Evolutionary conservation across 2,888 invertebrate genomes (phyloP).

Genomic region (Apodemia hepburni): DNA sequence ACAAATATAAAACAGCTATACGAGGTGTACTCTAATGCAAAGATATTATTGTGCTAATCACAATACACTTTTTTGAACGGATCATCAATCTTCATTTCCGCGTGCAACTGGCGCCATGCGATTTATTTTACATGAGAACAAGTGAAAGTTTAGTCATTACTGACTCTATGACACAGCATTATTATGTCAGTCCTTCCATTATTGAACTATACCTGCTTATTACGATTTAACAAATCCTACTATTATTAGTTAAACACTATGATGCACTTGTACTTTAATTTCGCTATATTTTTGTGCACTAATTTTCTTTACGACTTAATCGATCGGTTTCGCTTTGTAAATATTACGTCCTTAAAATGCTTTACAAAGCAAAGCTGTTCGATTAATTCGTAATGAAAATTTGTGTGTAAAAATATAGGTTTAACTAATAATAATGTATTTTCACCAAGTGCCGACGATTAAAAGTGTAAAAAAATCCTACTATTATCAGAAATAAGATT

Average conservation of each 20-base stretch:
- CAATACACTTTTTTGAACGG: conserved; percentile 45
- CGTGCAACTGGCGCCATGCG: conserved; percentile 56
- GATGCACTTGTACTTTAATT: too few species aligned
- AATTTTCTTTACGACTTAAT: too few species aligned
- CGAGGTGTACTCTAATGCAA: not conserved
- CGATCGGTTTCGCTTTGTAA: too few species aligned
- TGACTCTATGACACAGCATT: conserved; percentile 45
- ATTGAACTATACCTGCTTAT: conserved; percentile 11
- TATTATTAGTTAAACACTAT: not conserved
- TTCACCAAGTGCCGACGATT: too few species aligned
- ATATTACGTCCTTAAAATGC: too few species aligned
- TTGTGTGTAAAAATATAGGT: too few species aligned
- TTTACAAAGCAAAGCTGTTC: too few species aligned
- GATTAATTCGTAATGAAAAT: too few species aligned
- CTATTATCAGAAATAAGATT: too few species aligned
- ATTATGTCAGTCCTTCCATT: conserved; percentile 33
- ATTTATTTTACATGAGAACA: conserved; percentile 61
- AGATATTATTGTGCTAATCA: conserved; percentile 42
- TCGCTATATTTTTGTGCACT: too few species aligned
- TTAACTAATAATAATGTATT: too few species aligned
- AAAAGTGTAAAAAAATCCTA: too few species aligned
- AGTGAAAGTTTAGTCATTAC: conserved; percentile 72
- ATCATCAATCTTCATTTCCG: conserved; percentile 74
- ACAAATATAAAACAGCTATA: not conserved
- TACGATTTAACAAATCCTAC: not conserved